A percentile compares a stretch with the other conserved stretches of the same genome.
These are phyloP conservation scores for Austrolebias charrua DNA, from an alignment of 2,797 vertebrate species.

Conservation along the genomic window DNA sequence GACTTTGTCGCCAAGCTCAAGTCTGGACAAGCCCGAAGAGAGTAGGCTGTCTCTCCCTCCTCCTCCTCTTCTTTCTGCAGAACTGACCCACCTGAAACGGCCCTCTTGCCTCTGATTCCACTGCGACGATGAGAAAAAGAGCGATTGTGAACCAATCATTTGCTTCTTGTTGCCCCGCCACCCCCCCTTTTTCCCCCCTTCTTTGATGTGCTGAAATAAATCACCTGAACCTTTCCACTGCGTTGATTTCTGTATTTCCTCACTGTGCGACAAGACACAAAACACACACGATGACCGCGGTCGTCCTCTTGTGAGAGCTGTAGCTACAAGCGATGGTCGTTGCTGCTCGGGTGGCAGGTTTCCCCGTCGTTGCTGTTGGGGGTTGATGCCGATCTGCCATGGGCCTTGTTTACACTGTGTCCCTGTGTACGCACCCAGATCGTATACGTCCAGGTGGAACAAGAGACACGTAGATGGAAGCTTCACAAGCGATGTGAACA, in stretches of 20 bases:
- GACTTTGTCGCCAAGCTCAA: slow-evolving; percentile 94
- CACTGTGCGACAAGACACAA: slow-evolving; percentile 16
- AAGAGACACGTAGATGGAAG: slow-evolving; percentile 94
- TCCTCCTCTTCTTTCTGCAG: slow-evolving; percentile 32
- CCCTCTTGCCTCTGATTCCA: slow-evolving; percentile 52
- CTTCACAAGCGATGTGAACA: slow-evolving; percentile 95
- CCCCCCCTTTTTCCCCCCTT: slow-evolving; percentile 14
- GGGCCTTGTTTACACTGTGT: slow-evolving; percentile 47
- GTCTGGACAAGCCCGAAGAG: slow-evolving; percentile 88
- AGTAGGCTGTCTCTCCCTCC: slow-evolving; percentile 83
- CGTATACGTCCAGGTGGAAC: slow-evolving; percentile 74
- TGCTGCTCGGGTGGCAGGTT: background rate
- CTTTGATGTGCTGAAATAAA: slow-evolving; percentile 72
- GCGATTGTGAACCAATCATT: slow-evolving; percentile 47
- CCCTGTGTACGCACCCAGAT: slow-evolving; percentile 77
- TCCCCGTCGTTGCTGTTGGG: background rate
- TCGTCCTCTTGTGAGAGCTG: background rate
- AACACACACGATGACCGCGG: slow-evolving; percentile 2
- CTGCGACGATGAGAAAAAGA: slow-evolving; percentile 42
- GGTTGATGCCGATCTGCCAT: background rate
- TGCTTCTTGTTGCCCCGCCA: slow-evolving; percentile 40
- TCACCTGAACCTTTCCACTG: slow-evolving; percentile 66
- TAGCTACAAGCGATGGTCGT: background rate
- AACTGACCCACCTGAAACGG: slow-evolving; percentile 23
- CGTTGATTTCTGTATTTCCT: slow-evolving; percentile 57